Evolutionary conservation across 2,113 vertebrate species (phyloP).

Genomic region (Anhinga rufa): DNA sequence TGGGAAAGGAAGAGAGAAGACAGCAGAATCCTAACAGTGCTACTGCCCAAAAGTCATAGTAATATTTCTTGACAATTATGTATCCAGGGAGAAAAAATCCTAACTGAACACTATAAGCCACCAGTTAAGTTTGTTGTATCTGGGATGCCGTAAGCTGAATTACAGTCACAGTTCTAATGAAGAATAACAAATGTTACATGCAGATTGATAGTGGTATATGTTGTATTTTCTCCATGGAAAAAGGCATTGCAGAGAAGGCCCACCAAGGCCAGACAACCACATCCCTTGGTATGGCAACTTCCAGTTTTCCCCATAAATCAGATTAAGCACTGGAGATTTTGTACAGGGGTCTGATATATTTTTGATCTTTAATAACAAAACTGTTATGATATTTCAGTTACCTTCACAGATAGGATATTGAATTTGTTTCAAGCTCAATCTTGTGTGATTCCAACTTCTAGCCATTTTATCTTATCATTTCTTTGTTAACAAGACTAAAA

Average conservation of each 20-base stretch:
- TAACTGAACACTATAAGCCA: background rate
- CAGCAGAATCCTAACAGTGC: background rate
- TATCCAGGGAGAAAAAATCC: background rate
- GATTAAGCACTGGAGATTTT: background rate
- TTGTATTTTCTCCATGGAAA: background rate
- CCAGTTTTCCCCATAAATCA: background rate
- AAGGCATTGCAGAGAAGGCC: background rate
- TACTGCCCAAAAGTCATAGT: background rate
- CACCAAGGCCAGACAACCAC: background rate
- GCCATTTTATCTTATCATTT: background rate
- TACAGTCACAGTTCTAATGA: background rate
- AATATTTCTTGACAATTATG: background rate
- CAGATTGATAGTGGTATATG: fast-evolving
- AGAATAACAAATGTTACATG: background rate
- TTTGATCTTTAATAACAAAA: background rate
- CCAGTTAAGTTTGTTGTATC: background rate
- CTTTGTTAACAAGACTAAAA: background rate
- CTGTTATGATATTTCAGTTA: background rate
- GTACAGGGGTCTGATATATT: background rate
- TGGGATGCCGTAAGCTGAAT: background rate
- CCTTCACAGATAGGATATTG: background rate
- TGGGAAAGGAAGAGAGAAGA: background rate
- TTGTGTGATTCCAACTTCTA: background rate
- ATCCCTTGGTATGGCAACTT: background rate
- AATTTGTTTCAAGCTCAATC: background rate